Conservation (phyloP, 2,888 invertebrate species). For the Leistus spinibarbis region DNA sequence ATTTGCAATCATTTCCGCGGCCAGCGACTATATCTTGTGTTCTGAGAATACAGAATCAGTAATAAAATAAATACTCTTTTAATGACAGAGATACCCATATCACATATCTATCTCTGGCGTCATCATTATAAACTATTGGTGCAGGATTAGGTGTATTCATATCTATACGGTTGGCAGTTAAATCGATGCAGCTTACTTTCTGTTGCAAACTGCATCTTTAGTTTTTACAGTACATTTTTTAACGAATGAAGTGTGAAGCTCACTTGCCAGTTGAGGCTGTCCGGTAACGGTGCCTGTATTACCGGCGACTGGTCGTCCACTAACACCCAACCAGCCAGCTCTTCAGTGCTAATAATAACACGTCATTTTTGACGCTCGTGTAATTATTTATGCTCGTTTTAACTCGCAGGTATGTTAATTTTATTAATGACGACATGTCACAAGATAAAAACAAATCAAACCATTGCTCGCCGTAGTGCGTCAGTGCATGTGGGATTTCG, state of each 20-base stretch:
- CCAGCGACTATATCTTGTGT: slow-evolving; percentile 29
- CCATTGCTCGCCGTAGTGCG: not conserved
- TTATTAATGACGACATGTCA: slow-evolving; percentile 36
- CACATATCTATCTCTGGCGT: not conserved
- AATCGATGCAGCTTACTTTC: too few species aligned
- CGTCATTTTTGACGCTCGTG: slow-evolving; percentile 37
- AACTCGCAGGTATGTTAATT: slow-evolving; percentile 36
- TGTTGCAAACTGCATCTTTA: too few species aligned
- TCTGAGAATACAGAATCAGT: slow-evolving; percentile 30
- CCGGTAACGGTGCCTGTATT: not conserved
- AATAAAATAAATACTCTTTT: slow-evolving; percentile 33
- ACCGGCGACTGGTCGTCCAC: not conserved
- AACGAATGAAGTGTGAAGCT: not conserved
- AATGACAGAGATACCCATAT: slow-evolving; percentile 28
- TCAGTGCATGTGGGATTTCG: not conserved
- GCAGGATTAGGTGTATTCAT: not conserved
- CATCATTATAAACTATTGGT: not conserved
- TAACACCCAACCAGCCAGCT: not conserved
- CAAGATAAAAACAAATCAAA: not conserved
- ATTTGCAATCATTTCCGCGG: slow-evolving; percentile 29
- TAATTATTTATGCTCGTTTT: slow-evolving; percentile 37
- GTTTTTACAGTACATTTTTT: too few species aligned
- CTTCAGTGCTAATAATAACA: slow-evolving; percentile 35
- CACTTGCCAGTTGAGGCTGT: not conserved
- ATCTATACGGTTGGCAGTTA: not conserved